Percentiles rank a stretch among this genome's conserved stretches.
These are phyloP conservation scores for Cottus gobio DNA, from an alignment of 2,113 vertebrate species.

Conservation along the genomic window DNA sequence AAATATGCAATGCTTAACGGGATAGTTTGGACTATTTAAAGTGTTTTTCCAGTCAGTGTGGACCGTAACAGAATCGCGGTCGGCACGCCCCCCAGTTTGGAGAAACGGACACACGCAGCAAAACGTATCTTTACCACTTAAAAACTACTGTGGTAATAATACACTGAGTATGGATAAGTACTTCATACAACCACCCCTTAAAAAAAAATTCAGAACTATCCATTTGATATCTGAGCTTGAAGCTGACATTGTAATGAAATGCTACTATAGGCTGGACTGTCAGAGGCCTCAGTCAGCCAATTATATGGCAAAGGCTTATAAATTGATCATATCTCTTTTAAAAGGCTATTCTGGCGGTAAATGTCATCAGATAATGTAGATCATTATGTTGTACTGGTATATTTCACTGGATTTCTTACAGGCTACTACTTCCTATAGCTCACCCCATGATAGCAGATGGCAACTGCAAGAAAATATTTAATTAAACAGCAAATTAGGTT, in stretches of 20 bases:
- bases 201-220: background rate
- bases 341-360: slow-evolving; percentile 14
- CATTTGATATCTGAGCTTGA: slow-evolving; percentile 8
- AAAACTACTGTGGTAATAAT: background rate
- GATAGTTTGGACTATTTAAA: background rate
- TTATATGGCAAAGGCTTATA: slow-evolving; percentile 13
- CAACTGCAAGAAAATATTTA: background rate
- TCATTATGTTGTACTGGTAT: slow-evolving; percentile 7
- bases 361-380: slow-evolving; percentile 15
- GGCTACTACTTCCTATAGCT: background rate
- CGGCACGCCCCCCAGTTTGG: background rate
- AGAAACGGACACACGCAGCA: background rate
- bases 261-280: slow-evolving; percentile 23
- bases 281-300: slow-evolving; percentile 32
- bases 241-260: slow-evolving; percentile 54
- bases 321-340: slow-evolving; percentile 9
- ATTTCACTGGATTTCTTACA: slow-evolving; percentile 4
- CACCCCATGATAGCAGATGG: background rate
- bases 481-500: background rate
- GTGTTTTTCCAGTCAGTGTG: background rate
- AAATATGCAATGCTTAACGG: background rate
- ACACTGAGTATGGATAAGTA: background rate
- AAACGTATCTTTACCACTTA: background rate
- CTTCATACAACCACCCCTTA: background rate
- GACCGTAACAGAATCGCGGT: too few relatives aligned